Percentiles rank a stretch among this genome's conserved stretches.
Conservation (phyloP, 2,888 invertebrate species). For the Dolichopus griseipennis region DNA sequence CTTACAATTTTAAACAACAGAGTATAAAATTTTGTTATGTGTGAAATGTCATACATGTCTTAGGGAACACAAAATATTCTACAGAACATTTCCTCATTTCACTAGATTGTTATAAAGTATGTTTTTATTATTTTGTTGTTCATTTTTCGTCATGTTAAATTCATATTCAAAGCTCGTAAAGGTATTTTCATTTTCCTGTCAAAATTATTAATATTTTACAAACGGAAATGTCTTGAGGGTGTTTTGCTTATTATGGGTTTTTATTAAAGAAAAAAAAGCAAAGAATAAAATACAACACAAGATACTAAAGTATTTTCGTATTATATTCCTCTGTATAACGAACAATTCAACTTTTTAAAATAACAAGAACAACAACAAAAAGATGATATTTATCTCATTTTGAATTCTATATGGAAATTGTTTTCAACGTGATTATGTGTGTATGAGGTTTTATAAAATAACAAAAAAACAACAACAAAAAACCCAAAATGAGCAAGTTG, state of each 20-base stretch:
- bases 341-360: too few species aligned
- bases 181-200: slow-evolving; percentile 6
- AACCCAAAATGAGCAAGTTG: too few species aligned
- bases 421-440: slow-evolving; percentile 2
- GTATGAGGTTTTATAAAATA: background rate
- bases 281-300: background rate
- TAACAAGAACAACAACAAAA: background rate
- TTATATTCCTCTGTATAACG: too few species aligned
- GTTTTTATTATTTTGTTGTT: too few species aligned
- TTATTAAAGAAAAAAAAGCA: background rate
- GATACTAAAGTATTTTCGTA: too few species aligned
- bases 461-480: background rate
- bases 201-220: slow-evolving; percentile 4
- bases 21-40: too few species aligned
- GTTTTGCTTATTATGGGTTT: background rate
- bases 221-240: slow-evolving; percentile 1
- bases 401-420: slow-evolving; percentile 4
- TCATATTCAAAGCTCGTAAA: background rate
- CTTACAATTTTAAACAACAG: too few species aligned
- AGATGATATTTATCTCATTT: background rate
- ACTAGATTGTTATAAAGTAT: too few species aligned
- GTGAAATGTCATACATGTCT: too few species aligned
- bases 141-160: background rate
- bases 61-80: too few species aligned
- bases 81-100: too few species aligned